Conservation (phyloP, 1,140 invertebrate genomes). For the Scaptomyza hsui region DNA sequence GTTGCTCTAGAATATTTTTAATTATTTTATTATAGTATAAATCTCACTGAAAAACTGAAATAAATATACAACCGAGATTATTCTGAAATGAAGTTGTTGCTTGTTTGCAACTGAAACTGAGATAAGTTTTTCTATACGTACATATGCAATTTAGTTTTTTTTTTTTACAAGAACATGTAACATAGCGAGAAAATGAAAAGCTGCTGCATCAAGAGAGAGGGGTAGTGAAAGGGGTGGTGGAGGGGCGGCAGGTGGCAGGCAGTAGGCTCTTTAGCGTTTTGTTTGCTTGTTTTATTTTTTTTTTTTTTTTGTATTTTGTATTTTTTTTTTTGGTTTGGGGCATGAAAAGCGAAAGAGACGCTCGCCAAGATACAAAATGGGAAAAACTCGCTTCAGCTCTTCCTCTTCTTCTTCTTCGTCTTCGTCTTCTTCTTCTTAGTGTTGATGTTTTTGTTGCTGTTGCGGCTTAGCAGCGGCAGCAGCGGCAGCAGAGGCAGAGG, state of each 20-base stretch:
- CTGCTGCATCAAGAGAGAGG: constrained; percentile 22
- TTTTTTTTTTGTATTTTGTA: background rate
- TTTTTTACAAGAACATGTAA: constrained; percentile 49
- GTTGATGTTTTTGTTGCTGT: constrained; percentile 5
- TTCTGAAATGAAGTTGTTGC: too few species aligned
- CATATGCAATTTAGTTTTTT: constrained; percentile 18
- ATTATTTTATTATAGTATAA: too few species aligned
- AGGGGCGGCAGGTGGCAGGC: constrained; percentile 25
- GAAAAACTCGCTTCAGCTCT: constrained; percentile 67
- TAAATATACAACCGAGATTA: too few species aligned
- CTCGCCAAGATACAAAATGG: constrained; percentile 59
- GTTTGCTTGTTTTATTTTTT: background rate
- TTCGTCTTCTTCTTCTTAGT: too few species aligned
- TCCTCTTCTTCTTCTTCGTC: too few species aligned
- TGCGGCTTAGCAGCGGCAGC: constrained; percentile 27
- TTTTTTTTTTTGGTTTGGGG: constrained; percentile 37
- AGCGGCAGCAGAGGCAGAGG: constrained; percentile 14
- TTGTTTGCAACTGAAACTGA: background rate
- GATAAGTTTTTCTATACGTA: background rate
- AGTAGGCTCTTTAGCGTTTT: constrained; percentile 39
- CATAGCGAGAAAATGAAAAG: constrained; percentile 63
- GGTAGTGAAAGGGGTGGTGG: background rate
- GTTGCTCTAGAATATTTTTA: too few species aligned
- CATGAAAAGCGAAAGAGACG: constrained; percentile 51
- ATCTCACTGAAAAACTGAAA: too few species aligned